Evolutionary conservation across 2,113 vertebrate genomes (phyloP).

Genomic region (Sylvilagus bachmani): DNA sequence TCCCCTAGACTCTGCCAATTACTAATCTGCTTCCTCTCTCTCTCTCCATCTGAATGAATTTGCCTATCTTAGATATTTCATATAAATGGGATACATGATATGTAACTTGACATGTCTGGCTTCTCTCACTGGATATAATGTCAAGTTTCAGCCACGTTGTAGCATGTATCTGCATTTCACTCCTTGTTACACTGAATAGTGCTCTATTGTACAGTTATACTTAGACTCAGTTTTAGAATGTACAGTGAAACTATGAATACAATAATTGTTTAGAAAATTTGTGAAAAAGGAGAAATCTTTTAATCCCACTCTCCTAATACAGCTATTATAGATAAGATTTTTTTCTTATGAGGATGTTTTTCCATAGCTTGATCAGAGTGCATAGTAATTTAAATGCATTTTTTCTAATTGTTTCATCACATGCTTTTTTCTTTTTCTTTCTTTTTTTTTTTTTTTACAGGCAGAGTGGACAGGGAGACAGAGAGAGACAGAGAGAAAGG

Average conservation of each 20-base stretch:
- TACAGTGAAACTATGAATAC: background rate
- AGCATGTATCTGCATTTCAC: background rate
- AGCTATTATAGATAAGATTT: background rate
- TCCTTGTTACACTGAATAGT: conserved; percentile 24
- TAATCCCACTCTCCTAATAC: background rate
- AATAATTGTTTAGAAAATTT: background rate
- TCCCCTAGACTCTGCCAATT: background rate
- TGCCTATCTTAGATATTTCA: conserved; percentile 22
- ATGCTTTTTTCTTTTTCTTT: conserved; percentile 34
- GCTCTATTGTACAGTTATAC: background rate
- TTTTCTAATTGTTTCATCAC: background rate
- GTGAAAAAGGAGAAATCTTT: conserved; percentile 10
- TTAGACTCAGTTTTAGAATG: conserved; percentile 53
- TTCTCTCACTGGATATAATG: background rate
- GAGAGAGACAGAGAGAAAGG: too few relatives aligned
- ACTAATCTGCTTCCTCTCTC: background rate
- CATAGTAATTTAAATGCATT: background rate
- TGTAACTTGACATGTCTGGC: background rate
- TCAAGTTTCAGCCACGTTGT: background rate
- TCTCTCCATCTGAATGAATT: background rate
- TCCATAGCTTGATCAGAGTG: background rate
- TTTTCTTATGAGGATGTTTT: background rate
- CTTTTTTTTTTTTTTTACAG: too few relatives aligned
- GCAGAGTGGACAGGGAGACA: too few relatives aligned
- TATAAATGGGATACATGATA: background rate